Percentiles rank a stretch among this genome's conserved stretches.
phyloP scores from a whole-genome alignment of 2,888 invertebrate species.

The Pristionchus exspectatus region DNA sequence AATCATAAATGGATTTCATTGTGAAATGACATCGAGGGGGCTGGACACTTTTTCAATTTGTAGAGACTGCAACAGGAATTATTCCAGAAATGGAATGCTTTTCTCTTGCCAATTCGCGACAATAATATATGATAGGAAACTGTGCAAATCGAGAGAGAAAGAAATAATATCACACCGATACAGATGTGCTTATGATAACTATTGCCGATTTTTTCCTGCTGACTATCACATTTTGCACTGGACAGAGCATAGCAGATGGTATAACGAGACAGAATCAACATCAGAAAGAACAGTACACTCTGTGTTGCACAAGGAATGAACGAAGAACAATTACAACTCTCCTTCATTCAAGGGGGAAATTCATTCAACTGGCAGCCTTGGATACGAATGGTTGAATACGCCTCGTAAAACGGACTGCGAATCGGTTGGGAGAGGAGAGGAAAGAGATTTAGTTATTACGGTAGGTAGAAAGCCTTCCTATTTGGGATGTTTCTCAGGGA shows the following conservation, averaged over 20 bases:
- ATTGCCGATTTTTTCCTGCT: neutral
- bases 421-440: neutral
- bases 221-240: neutral
- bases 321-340: neutral
- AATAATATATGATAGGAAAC: neutral
- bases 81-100: neutral
- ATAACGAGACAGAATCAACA: neutral
- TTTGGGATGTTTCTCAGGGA: neutral
- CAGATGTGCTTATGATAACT: neutral
- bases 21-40: neutral
- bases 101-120: neutral
- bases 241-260: neutral
- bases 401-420: slow-evolving; percentile 21
- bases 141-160: neutral
- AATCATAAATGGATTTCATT: neutral
- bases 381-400: slow-evolving; percentile 28
- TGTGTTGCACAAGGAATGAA: neutral
- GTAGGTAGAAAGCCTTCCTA: neutral
- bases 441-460: neutral
- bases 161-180: neutral
- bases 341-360: neutral
- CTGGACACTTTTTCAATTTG: neutral
- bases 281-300: neutral
- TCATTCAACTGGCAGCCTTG: neutral
- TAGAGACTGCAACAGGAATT: neutral